A percentile compares a stretch with the other conserved stretches of the same genome.
These are phyloP conservation scores for Capreolus pygargus DNA, from an alignment of 2,113 vertebrate genomes.

Conservation along the genomic window DNA sequence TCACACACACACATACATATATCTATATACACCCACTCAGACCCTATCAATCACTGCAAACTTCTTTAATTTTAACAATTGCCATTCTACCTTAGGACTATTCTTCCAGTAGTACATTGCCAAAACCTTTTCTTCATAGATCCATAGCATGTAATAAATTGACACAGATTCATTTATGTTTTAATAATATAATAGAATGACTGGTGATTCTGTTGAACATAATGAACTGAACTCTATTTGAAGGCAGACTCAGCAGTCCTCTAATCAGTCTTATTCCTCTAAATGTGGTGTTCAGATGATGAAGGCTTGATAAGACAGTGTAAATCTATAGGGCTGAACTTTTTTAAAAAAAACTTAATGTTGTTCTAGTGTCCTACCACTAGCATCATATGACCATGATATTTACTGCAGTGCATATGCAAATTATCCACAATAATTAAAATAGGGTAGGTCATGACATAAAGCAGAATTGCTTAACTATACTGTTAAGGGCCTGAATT, in stretches of 20 bases:
- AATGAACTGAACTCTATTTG: background rate
- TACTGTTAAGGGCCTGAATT: background rate
- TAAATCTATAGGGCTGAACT: background rate
- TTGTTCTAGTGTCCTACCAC: background rate
- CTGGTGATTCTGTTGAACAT: background rate
- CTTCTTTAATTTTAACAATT: constrained; percentile 42
- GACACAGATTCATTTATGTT: background rate
- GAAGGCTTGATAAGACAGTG: background rate
- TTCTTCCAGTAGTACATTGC: background rate
- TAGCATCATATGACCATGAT: background rate
- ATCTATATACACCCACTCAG: constrained; percentile 8
- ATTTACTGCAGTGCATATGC: background rate
- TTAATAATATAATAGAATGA: background rate
- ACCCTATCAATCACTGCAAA: constrained; percentile 20
- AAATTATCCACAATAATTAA: background rate
- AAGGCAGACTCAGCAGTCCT: background rate
- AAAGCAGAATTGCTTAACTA: background rate
- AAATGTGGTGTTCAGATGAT: background rate
- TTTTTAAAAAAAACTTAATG: background rate
- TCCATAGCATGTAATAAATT: background rate
- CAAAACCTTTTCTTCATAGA: background rate
- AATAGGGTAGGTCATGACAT: background rate
- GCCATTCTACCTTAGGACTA: background rate
- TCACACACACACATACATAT: background rate
- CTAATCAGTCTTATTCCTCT: background rate